A percentile compares a stretch with the other conserved stretches of the same genome.
These are phyloP conservation scores for Tonatia bakeri DNA, from an alignment of 2,113 vertebrate species.

Conservation along the genomic window DNA sequence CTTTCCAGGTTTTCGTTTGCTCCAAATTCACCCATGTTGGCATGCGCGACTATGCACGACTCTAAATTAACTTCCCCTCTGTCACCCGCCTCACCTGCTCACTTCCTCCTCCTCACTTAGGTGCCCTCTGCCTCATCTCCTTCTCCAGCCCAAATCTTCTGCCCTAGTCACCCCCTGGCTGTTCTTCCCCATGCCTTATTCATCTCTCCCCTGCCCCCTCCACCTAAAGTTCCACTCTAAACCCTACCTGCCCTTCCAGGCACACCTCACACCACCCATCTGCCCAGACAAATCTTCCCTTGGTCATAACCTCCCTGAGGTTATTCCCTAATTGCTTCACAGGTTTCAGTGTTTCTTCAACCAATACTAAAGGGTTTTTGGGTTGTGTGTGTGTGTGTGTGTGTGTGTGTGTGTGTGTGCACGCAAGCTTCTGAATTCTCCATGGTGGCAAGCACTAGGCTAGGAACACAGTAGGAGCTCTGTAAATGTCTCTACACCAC, in stretches of 20 bases:
- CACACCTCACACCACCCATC: not conserved
- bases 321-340: not conserved
- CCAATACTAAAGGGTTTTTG: not conserved
- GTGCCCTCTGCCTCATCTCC: not conserved
- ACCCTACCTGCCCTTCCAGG: not conserved
- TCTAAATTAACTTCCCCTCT: not conserved
- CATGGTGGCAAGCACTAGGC: not conserved
- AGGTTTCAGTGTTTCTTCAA: not conserved
- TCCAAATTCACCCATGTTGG: not conserved
- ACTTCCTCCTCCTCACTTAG: not conserved
- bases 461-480: not conserved
- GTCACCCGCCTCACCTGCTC: not conserved
- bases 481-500: not conserved
- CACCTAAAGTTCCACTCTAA: not conserved
- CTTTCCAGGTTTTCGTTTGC: not conserved
- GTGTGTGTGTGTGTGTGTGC: not conserved
- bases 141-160: not conserved
- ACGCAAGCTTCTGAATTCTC: conserved; percentile 15
- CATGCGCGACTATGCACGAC: not conserved
- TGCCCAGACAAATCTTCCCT: not conserved
- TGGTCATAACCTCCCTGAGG: not conserved
- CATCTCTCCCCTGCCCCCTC: not conserved
- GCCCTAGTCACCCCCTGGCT: not conserved
- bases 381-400: not conserved
- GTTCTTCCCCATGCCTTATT: not conserved